Evolutionary conservation across 1,140 invertebrate genomes (phyloP).

Genomic region (Epicauta chinensis): DNA sequence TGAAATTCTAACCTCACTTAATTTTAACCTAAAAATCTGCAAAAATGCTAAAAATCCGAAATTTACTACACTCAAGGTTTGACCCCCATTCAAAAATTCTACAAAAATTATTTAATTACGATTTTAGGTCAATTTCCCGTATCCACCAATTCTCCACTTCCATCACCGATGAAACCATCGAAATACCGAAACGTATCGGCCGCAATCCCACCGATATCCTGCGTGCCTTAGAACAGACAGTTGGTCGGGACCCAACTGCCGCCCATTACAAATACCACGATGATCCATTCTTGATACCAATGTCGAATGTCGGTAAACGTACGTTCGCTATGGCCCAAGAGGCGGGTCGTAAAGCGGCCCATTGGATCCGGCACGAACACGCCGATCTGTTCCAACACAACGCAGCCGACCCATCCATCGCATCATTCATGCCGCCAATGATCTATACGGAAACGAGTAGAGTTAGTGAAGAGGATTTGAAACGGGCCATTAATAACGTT

Average conservation of each 20-base stretch:
- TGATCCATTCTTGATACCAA: constrained; percentile 83
- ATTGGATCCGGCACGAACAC: constrained; percentile 75
- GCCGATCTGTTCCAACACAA: constrained; percentile 65
- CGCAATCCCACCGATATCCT: constrained; percentile 76
- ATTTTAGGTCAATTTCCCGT: background rate
- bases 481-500: constrained; percentile 57
- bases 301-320: constrained; percentile 65
- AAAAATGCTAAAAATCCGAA: no score
- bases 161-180: constrained; percentile 38
- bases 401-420: constrained; percentile 62
- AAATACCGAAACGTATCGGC: constrained; percentile 62
- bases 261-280: constrained; percentile 83
- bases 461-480: constrained; percentile 57
- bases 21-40: no score
- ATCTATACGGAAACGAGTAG: constrained; percentile 63
- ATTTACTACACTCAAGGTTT: no score
- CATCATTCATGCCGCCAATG: constrained; percentile 63
- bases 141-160: constrained; percentile 1
- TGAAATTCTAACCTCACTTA: no score
- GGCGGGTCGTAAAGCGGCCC: constrained; percentile 78
- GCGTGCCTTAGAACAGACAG: constrained; percentile 67
- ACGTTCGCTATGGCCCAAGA: constrained; percentile 74
- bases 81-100: no score
- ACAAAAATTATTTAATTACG: no score
- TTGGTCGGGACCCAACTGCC: constrained; percentile 68